Evolutionary conservation across 1,140 invertebrate genomes (phyloP).

Genomic region (Gryon sp.): DNA sequence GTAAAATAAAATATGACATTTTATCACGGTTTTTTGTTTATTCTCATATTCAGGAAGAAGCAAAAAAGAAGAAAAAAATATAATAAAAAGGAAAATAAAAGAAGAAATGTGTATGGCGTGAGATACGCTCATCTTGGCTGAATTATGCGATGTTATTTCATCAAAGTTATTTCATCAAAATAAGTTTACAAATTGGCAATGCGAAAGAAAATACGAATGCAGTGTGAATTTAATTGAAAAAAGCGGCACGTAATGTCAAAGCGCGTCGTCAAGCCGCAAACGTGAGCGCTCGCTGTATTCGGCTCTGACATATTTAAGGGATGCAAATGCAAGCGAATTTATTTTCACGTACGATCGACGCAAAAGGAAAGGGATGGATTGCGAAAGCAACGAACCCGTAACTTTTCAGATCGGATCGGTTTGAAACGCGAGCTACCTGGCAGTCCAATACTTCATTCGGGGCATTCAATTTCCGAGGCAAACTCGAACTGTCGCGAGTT

Average conservation of each 20-base stretch:
- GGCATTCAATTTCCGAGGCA: constrained; percentile 73
- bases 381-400: constrained; percentile 63
- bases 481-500: constrained; percentile 48
- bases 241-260: constrained; percentile 50
- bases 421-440: constrained; percentile 56
- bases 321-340: constrained; percentile 63
- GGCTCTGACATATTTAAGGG: constrained; percentile 61
- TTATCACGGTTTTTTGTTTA: too few species aligned
- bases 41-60: too few species aligned
- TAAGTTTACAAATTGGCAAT: constrained; percentile 60
- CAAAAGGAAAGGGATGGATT: constrained; percentile 62
- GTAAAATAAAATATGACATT: background rate
- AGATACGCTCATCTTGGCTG: constrained; percentile 30
- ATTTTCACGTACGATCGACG: constrained; percentile 64
- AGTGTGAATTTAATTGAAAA: constrained; percentile 63
- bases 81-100: constrained; percentile 1
- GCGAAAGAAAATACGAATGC: constrained; percentile 53
- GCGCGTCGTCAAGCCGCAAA: constrained; percentile 43
- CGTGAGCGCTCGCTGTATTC: constrained; percentile 45
- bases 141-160: constrained; percentile 53
- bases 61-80: constrained; percentile 12
- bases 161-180: constrained; percentile 56
- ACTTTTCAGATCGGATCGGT: constrained; percentile 65
- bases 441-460: constrained; percentile 71
- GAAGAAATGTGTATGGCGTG: background rate